Percentiles rank a stretch among this genome's conserved stretches.
Evolutionary conservation across 2,888 invertebrate genomes (phyloP).

Genomic region (Tupiocoris notatus): DNA sequence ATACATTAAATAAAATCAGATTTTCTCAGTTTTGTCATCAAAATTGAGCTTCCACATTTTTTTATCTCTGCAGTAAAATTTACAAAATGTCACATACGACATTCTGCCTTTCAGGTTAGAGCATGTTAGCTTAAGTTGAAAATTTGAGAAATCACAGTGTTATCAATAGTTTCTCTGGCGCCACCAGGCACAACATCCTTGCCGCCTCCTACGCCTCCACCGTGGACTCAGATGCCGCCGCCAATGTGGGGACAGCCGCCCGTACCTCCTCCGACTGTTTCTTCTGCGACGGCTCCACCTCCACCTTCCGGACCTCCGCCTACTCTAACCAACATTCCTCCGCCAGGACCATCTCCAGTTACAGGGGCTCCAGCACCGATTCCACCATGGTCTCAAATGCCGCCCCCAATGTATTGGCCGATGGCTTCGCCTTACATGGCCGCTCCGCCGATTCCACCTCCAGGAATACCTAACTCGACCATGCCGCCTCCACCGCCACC

Average conservation of each 20-base stretch:
- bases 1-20: too few species aligned
- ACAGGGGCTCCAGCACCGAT: slow-evolving; percentile 56
- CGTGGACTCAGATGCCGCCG: slow-evolving; percentile 46
- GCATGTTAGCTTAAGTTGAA: too few species aligned
- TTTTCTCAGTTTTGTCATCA: too few species aligned
- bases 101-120: too few species aligned
- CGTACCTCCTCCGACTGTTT: slow-evolving; percentile 47
- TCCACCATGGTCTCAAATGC: slow-evolving; percentile 53
- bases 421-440: slow-evolving; percentile 41
- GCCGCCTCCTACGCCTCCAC: slow-evolving; percentile 46
- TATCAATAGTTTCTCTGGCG: too few species aligned
- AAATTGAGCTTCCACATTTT: too few species aligned
- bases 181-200: slow-evolving; percentile 40
- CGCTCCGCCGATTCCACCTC: slow-evolving; percentile 50
- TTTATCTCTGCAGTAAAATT: too few species aligned
- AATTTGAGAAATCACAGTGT: too few species aligned
- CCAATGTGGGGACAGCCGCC: slow-evolving; percentile 38
- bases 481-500: slow-evolving; percentile 52
- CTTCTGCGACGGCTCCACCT: slow-evolving; percentile 46
- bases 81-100: too few species aligned
- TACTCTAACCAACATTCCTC: background rate
- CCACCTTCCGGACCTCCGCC: slow-evolving; percentile 51
- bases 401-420: slow-evolving; percentile 45
- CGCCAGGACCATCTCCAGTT: slow-evolving; percentile 48
- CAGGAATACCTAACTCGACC: slow-evolving; percentile 49